Evolutionary conservation across 2,113 vertebrate species (phyloP).

Genomic region (Ceyx margarethae): DNA sequence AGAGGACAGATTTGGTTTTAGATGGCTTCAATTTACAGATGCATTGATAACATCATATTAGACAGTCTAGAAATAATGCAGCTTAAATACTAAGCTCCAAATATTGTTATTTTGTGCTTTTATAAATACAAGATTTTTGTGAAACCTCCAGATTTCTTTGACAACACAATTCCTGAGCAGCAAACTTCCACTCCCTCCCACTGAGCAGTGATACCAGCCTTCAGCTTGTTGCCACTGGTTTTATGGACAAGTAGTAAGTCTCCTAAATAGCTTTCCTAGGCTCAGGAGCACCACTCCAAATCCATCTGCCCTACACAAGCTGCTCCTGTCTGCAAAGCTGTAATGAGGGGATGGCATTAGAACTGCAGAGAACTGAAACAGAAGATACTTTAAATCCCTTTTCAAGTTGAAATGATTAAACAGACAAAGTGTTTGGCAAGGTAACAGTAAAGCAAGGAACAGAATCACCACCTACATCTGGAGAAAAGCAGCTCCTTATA

Average conservation of each 20-base stretch:
- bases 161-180: not conserved
- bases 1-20: fast-evolving
- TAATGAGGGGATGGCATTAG: not conserved
- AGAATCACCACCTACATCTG: not conserved
- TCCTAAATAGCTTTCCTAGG: not conserved
- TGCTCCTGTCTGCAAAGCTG: not conserved
- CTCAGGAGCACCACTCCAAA: not conserved
- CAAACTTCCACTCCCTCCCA: not conserved
- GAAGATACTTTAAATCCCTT: not conserved
- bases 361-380: not conserved
- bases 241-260: not conserved
- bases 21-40: not conserved
- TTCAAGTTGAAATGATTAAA: not conserved
- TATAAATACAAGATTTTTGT: not conserved
- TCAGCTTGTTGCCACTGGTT: not conserved
- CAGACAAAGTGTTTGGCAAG: not conserved
- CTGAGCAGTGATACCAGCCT: not conserved
- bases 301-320: not conserved
- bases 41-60: not conserved
- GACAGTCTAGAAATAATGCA: not conserved
- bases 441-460: not conserved
- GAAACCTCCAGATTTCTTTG: not conserved
- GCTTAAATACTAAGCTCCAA: not conserved
- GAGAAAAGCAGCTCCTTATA: not conserved
- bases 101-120: not conserved